Evolutionary conservation across 2,888 invertebrate genomes (phyloP).

Genomic region (Anorthoa munda): DNA sequence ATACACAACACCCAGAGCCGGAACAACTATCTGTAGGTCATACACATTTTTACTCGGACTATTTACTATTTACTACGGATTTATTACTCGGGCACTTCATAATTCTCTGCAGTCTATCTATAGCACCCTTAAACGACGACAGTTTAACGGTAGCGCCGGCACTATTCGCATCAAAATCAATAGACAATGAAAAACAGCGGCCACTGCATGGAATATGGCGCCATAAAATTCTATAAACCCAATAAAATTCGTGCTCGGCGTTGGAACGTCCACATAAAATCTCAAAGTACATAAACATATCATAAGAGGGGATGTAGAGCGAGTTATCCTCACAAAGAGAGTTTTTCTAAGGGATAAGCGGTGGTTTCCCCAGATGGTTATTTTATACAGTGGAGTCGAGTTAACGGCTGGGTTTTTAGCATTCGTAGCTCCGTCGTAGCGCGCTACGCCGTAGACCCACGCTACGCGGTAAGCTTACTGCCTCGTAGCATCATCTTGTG

Average conservation of each 20-base stretch:
- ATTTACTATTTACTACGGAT: no score
- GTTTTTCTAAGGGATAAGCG: conserved; percentile 88
- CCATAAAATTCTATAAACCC: conserved; percentile 91
- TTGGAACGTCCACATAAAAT: conserved; percentile 91
- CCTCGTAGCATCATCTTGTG: conserved; percentile 49
- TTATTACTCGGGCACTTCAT: conserved; percentile 41
- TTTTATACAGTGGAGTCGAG: conserved; percentile 89
- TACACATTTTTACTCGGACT: no score
- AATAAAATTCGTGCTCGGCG: conserved; percentile 90
- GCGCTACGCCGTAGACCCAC: conserved; percentile 64
- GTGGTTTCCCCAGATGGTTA: conserved; percentile 89
- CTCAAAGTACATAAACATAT: conserved; percentile 91
- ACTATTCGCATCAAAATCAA: conserved; percentile 84
- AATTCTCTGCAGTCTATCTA: conserved; percentile 46
- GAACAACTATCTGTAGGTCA: no score
- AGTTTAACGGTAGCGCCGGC: conserved; percentile 72
- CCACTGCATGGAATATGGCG: conserved; percentile 86
- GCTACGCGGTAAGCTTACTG: conserved; percentile 53
- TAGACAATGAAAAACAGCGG: conserved; percentile 89
- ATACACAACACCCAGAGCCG: no score
- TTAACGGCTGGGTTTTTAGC: conserved; percentile 82
- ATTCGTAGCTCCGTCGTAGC: conserved; percentile 67
- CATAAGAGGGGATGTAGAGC: conserved; percentile 89
- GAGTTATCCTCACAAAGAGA: conserved; percentile 89
- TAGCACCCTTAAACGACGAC: conserved; percentile 67